These are phyloP conservation scores for Orcinus orca DNA, from an alignment of 2,113 vertebrate genomes.

Conservation along the genomic window DNA sequence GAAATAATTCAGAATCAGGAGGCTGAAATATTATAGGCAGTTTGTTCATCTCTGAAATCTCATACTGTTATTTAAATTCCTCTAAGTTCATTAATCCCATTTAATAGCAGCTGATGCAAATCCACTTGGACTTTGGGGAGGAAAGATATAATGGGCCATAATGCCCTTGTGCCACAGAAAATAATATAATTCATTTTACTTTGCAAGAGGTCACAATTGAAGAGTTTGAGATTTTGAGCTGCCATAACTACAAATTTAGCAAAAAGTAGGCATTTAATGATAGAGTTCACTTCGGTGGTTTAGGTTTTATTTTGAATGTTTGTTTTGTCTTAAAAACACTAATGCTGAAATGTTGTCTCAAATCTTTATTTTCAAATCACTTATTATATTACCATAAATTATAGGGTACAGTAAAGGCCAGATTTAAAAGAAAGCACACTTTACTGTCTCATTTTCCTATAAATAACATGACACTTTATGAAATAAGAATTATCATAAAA, in stretches of 20 bases:
- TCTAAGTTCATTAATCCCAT: constrained; percentile 82
- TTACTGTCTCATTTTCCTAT: constrained; percentile 86
- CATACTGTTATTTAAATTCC: constrained; percentile 73
- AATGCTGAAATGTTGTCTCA: constrained; percentile 89
- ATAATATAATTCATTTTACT: constrained; percentile 86
- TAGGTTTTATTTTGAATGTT: constrained; percentile 89
- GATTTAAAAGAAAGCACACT: constrained; percentile 86
- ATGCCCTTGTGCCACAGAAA: constrained; percentile 78
- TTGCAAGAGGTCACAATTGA: constrained; percentile 81
- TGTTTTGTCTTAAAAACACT: constrained; percentile 90
- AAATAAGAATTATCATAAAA: constrained; percentile 79
- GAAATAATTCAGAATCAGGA: constrained; percentile 76
- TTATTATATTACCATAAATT: constrained; percentile 91
- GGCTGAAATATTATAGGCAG: constrained; percentile 64
- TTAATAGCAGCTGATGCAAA: constrained; percentile 69
- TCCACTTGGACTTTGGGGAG: constrained; percentile 72
- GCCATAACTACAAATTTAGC: constrained; percentile 86
- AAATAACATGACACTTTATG: constrained; percentile 84
- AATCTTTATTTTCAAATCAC: constrained; percentile 90
- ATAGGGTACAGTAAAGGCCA: constrained; percentile 84
- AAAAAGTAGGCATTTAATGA: constrained; percentile 90
- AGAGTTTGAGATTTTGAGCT: constrained; percentile 83
- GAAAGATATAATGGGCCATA: constrained; percentile 76
- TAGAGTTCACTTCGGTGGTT: constrained; percentile 85
- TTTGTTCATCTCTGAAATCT: constrained; percentile 72